Evolutionary conservation across 2,113 vertebrate species (phyloP).

Genomic region (Myiozetetes cayanensis): DNA sequence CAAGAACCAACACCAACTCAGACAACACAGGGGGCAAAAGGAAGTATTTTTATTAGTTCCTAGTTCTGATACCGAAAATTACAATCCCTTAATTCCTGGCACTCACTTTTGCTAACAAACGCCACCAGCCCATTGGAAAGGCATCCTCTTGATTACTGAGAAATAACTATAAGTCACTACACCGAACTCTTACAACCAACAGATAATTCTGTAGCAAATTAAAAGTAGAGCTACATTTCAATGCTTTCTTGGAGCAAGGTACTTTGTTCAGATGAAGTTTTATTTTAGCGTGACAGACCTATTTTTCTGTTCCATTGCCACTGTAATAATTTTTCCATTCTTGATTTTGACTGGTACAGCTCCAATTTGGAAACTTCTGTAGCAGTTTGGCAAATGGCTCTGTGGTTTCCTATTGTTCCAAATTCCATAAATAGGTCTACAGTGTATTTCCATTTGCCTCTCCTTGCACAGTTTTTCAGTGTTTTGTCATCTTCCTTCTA

Average conservation of each 20-base stretch:
- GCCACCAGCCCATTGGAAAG: neutral
- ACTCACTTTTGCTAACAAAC: neutral
- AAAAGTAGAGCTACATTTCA: neutral
- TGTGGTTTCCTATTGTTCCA: constrained; percentile 19
- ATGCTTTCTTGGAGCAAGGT: neutral
- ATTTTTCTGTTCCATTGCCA: neutral
- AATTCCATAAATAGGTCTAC: neutral
- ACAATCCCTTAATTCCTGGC: neutral
- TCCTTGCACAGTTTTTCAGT: neutral
- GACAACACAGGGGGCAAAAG: neutral
- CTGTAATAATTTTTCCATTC: constrained; percentile 44
- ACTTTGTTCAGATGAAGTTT: neutral
- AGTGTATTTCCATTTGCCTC: neutral
- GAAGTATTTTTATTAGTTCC: neutral
- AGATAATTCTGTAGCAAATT: neutral
- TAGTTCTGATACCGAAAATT: neutral
- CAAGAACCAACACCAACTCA: neutral
- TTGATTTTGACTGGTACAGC: neutral
- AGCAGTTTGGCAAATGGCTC: constrained; percentile 11
- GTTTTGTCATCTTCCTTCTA: neutral
- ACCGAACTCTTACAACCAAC: neutral
- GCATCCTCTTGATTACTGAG: neutral
- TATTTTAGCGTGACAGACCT: neutral
- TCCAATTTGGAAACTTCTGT: constrained; percentile 25
- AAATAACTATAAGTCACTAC: neutral